A percentile compares a stretch with the other conserved stretches of the same genome.
Evolutionary conservation across 2,113 vertebrate species (phyloP).

Genomic region (Miniopterus natalensis): DNA sequence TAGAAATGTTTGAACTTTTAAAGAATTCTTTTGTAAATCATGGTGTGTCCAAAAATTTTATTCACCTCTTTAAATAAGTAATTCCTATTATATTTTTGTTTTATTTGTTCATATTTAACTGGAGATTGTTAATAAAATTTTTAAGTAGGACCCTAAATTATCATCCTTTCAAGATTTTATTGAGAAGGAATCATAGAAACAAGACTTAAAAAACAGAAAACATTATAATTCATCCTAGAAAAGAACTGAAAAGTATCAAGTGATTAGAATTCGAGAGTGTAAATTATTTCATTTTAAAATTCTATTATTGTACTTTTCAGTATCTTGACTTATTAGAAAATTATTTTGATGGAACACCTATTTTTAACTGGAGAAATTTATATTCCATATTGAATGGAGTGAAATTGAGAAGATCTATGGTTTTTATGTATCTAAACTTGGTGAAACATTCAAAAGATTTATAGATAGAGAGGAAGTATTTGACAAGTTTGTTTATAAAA

Average conservation of each 20-base stretch:
- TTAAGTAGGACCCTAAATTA: not conserved
- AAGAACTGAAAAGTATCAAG: conserved; percentile 26
- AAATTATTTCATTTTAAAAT: conserved; percentile 37
- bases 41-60: not conserved
- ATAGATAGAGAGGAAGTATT: conserved; percentile 19
- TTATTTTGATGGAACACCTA: not conserved
- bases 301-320: not conserved
- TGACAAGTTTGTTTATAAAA: not conserved
- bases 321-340: conserved; percentile 16
- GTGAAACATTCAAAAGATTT: conserved; percentile 7
- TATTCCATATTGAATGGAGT: not conserved
- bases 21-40: not conserved
- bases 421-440: not conserved
- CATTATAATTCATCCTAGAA: not conserved
- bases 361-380: conserved; percentile 23
- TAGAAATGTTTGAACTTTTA: conserved; percentile 11
- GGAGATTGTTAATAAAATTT: not conserved
- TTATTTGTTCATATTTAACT: not conserved
- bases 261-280: not conserved
- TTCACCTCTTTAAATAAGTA: not conserved
- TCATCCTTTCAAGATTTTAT: conserved; percentile 19
- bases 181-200: not conserved
- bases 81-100: not conserved
- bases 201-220: not conserved
- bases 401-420: not conserved